A percentile compares a stretch with the other conserved stretches of the same genome.
Conservation (phyloP, 2,113 vertebrate genomes). For the Colius striatus region DNA sequence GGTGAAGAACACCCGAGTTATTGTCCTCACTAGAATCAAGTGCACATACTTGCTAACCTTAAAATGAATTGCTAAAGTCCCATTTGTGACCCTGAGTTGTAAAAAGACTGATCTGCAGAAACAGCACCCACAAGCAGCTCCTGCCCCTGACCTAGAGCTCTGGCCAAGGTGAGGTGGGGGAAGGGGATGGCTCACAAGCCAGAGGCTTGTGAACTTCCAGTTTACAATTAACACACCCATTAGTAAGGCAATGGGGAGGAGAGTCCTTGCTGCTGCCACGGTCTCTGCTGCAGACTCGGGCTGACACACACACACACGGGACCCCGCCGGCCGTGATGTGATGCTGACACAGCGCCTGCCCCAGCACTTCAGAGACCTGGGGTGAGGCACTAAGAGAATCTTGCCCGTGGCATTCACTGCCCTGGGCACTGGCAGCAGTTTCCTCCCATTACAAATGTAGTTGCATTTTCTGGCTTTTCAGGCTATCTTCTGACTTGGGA, state of each 20-base stretch:
- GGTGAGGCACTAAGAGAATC: not conserved
- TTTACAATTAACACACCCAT: not conserved
- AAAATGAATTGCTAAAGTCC: not conserved
- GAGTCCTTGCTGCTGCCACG: not conserved
- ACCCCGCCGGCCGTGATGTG: not conserved
- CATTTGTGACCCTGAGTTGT: not conserved
- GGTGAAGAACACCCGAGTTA: not conserved
- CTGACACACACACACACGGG: not conserved
- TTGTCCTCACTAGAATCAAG: not conserved
- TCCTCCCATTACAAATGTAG: not conserved
- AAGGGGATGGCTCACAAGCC: not conserved
- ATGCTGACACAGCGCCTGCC: not conserved
- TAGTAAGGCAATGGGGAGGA: not conserved
- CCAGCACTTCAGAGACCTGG: not conserved
- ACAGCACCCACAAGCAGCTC: not conserved
- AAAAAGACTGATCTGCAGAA: not conserved
- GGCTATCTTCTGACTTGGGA: not conserved
- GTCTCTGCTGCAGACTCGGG: not conserved
- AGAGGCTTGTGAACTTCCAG: not conserved
- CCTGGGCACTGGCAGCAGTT: not conserved
- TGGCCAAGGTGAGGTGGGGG: not conserved
- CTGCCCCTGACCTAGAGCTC: not conserved
- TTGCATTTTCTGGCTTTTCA: not conserved
- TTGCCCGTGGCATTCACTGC: not conserved
- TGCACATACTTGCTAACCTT: accelerated